Base-by-base conservation (phyloP, 2,797 vertebrate species). In the Adrianichthys oophorus region DNA sequence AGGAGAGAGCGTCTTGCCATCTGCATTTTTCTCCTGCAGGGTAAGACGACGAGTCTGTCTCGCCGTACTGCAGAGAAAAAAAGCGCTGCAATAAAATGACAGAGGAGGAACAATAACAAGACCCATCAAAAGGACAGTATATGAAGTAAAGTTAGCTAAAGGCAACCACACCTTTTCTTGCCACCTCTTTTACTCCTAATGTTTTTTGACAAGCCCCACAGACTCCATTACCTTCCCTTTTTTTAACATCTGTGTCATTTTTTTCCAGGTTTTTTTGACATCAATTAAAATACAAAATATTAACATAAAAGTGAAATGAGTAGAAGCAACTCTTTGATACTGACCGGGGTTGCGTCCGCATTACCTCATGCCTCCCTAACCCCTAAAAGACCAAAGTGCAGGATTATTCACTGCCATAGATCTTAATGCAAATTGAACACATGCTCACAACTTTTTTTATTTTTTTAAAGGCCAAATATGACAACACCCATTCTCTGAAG, bases 1-100 rank as follows among this genome's bases (percentile, higher is more conserved):
- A 65, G 77, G 55, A 77, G 88, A 68, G 69, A 84, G 72, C 72
- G 70, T 87, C 75, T 74, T 61, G 56, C 85, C 86, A 88, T 88
- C 85, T 90, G 87, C 77, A 88, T 83, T 78, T 66, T 68, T 75
- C 32, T 56, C 80, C 88, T 72, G 74, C 78, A 71, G 88, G 86
- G 82, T 58, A 68, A 77, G 76, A 68, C 15, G 56, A 74, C 73
- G 83, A 80, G 63, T 70, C 65, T 74, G 69, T 79, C 72, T 81
- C 64, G 70, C 64, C 65, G 69, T 87, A 85, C 77, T 84, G 78
- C 77, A 57, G 74, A 18, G 14, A 72, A 84, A 72, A 73, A 65
- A 49, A 75, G 1, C 53, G 8, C 48, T 26, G 56, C 71, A 51
- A 48, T 70, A 62, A 86, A 81, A 85, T 80, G 76, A 79, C 70